A percentile compares a stretch with the other conserved stretches of the same genome.
Conservation (phyloP, 1,140 invertebrate species). For the Sinonovacula constricta region DNA sequence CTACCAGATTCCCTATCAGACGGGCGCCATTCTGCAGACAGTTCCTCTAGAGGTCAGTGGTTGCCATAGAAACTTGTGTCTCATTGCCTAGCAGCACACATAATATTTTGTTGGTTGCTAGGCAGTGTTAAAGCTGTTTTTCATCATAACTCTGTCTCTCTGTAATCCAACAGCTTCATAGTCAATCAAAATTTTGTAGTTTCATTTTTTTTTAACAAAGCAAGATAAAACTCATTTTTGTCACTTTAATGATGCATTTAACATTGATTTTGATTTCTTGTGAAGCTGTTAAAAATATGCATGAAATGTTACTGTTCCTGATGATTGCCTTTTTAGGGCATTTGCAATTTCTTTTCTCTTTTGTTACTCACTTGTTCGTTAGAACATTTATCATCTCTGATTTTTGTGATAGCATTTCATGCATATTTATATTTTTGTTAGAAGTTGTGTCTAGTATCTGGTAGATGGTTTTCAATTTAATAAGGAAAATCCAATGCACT, state of each 20-base stretch:
- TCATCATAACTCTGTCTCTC: conserved; percentile 27
- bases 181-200: conserved; percentile 7
- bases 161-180: conserved; percentile 2
- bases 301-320: background rate
- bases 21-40: conserved; percentile 47
- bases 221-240: background rate
- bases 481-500: too few relatives aligned
- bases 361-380: too few relatives aligned
- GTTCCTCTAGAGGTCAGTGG: conserved; percentile 50
- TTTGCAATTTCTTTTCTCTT: too few relatives aligned
- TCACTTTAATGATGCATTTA: conserved; percentile 1
- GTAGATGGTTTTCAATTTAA: too few relatives aligned
- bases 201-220: conserved; percentile 1
- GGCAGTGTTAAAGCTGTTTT: conserved; percentile 11
- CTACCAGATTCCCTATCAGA: conserved; percentile 52
- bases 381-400: too few relatives aligned
- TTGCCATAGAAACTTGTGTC: conserved; percentile 27
- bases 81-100: conserved; percentile 9
- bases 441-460: too few relatives aligned
- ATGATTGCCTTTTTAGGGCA: background rate
- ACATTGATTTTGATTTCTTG: too few relatives aligned
- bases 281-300: background rate
- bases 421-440: too few relatives aligned
- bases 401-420: too few relatives aligned
- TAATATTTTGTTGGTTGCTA: background rate